Conservation (phyloP, 2,888 invertebrate genomes). For the Chymomyza amoena region DNA sequence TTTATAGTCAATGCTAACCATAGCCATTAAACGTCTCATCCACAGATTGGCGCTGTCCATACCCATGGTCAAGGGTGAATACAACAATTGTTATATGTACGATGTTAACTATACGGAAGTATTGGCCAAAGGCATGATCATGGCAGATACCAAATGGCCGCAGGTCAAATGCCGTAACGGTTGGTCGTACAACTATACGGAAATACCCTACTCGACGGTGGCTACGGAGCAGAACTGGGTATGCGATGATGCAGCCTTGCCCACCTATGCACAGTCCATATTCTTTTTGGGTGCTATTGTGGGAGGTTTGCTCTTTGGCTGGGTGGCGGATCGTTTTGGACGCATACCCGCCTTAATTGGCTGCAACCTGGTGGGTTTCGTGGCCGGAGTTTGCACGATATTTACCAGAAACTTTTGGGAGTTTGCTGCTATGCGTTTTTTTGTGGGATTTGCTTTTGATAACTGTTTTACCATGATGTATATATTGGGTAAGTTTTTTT, state of each 20-base stretch:
- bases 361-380: constrained; percentile 87
- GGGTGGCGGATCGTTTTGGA: constrained; percentile 92
- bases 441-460: constrained; percentile 92
- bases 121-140: constrained; percentile 81
- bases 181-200: constrained; percentile 91
- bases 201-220: constrained; percentile 90
- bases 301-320: constrained; percentile 91
- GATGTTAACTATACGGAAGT: constrained; percentile 86
- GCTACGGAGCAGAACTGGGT: constrained; percentile 94
- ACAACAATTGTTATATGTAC: constrained; percentile 88
- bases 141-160: constrained; percentile 84
- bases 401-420: constrained; percentile 86
- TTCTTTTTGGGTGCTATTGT: constrained; percentile 94
- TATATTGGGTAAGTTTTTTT: constrained; percentile 85
- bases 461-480: constrained; percentile 97
- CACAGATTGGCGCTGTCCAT: constrained; percentile 86
- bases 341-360: constrained; percentile 89
- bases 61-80: constrained; percentile 82
- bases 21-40: background rate
- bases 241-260: constrained; percentile 88
- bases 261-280: constrained; percentile 89
- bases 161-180: constrained; percentile 84
- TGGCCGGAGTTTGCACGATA: constrained; percentile 86
- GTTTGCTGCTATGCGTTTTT: constrained; percentile 89
- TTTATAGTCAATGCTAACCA: background rate